Percentiles rank a stretch among this genome's conserved stretches.
Conservation (phyloP, 2,888 invertebrate species). For the Empis livida region DNA sequence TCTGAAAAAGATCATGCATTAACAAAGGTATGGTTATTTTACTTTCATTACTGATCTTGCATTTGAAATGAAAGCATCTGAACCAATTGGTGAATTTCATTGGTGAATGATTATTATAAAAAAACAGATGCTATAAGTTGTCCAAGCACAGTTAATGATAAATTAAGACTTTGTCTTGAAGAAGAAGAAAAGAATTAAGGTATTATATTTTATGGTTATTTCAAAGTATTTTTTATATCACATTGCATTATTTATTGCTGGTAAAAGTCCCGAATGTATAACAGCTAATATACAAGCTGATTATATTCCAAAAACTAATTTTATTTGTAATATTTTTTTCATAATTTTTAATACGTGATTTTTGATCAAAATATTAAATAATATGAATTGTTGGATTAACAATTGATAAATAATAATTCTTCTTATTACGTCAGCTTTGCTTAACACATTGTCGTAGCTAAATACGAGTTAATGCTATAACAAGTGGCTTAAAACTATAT, state of each 20-base stretch:
- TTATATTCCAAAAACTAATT: slow-evolving; percentile 37
- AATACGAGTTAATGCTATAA: no score
- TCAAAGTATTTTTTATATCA: slow-evolving; percentile 55
- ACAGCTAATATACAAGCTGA: slow-evolving; percentile 41
- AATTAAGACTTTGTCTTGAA: slow-evolving; percentile 50
- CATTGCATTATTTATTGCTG: slow-evolving; percentile 69
- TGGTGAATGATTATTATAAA: slow-evolving; percentile 57
- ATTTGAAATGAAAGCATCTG: slow-evolving; percentile 53
- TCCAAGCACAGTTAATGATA: slow-evolving; percentile 42
- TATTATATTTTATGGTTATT: slow-evolving; percentile 51
- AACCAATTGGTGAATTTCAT: slow-evolving; percentile 52
- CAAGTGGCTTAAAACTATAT: no score
- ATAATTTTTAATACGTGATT: no score
- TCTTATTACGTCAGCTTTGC: no score
- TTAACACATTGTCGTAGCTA: no score
- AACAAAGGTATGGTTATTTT: slow-evolving; percentile 18
- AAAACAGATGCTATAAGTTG: slow-evolving; percentile 41
- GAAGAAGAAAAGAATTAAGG: slow-evolving; percentile 47
- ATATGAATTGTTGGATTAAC: no score
- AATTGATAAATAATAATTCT: no score
- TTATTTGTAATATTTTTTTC: no score
- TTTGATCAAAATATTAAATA: no score
- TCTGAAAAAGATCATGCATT: slow-evolving; percentile 46
- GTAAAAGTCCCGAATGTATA: slow-evolving; percentile 67
- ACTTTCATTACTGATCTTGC: slow-evolving; percentile 44